Evolutionary conservation across 2,888 invertebrate species (phyloP).

Genomic region (Athalia cordata): DNA sequence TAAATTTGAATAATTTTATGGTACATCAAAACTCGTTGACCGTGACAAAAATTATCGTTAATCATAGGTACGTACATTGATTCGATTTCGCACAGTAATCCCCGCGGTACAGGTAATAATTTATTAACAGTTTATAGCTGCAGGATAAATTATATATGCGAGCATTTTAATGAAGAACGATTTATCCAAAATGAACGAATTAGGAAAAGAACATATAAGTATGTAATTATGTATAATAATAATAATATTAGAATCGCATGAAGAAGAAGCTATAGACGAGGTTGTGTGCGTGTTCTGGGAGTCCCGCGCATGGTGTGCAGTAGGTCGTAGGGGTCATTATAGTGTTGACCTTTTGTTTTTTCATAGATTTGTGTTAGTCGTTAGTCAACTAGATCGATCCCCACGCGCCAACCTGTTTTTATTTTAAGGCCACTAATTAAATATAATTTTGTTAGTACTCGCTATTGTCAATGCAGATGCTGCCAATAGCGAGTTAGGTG

Average conservation of each 20-base stretch:
- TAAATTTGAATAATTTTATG: too few species aligned
- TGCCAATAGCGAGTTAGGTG: conserved; percentile 36
- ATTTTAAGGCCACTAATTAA: conserved; percentile 63
- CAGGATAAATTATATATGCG: too few species aligned
- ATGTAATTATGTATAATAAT: background rate
- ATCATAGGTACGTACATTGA: background rate
- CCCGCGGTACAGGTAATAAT: too few species aligned
- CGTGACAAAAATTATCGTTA: too few species aligned
- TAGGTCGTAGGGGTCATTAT: conserved; percentile 66
- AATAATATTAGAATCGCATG: background rate
- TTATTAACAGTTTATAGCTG: too few species aligned
- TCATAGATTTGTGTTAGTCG: conserved; percentile 63
- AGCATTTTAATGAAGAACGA: background rate
- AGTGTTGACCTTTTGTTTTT: conserved; percentile 59
- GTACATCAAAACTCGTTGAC: too few species aligned
- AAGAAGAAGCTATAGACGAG: conserved; percentile 41
- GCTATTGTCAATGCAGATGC: conserved; percentile 45
- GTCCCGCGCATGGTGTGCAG: conserved; percentile 64
- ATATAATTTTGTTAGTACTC: conserved; percentile 56
- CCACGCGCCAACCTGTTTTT: conserved; percentile 68
- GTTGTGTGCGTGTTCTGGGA: conserved; percentile 58
- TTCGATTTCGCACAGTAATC: background rate
- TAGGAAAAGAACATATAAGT: background rate
- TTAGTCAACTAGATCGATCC: conserved; percentile 62
- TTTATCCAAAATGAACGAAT: background rate